phyloP scores from a whole-genome alignment of 2,888 invertebrate species.

The Hedya salicella region DNA sequence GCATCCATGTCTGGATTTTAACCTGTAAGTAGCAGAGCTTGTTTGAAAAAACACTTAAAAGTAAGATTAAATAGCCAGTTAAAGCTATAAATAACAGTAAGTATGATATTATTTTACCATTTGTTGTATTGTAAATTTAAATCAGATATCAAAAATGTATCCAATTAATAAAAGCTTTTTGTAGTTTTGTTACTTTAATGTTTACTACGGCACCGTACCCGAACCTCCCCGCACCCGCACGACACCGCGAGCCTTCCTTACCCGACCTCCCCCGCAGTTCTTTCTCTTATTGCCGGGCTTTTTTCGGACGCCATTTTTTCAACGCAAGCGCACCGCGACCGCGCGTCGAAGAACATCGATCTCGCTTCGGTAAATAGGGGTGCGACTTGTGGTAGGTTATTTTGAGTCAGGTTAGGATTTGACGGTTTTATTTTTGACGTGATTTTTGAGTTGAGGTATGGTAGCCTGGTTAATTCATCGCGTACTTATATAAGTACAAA shows the following conservation, averaged over 20 bases:
- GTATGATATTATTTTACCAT: too few relatives aligned
- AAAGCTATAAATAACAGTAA: too few relatives aligned
- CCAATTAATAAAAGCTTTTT: too few relatives aligned
- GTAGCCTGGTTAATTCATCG: too few relatives aligned
- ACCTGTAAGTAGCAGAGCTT: too few relatives aligned
- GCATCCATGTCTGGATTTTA: too few relatives aligned
- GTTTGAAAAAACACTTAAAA: too few relatives aligned
- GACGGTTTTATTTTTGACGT: conserved; percentile 7
- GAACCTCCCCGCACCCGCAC: conserved; percentile 51
- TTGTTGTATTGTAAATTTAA: too few relatives aligned
- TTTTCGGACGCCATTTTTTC: conserved; percentile 81
- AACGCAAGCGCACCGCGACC: conserved; percentile 70
- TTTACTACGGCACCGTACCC: not conserved
- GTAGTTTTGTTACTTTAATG: too few relatives aligned
- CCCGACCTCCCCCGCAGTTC: conserved; percentile 68
- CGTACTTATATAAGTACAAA: too few relatives aligned
- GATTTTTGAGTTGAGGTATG: conserved; percentile 7
- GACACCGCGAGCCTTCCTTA: conserved; percentile 63
- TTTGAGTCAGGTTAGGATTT: conserved; percentile 46
- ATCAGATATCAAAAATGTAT: too few relatives aligned
- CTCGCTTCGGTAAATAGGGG: conserved; percentile 73
- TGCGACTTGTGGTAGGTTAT: conserved; percentile 55
- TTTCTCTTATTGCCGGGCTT: conserved; percentile 82
- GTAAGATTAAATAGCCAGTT: too few relatives aligned
- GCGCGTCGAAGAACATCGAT: conserved; percentile 71